Evolutionary conservation across 1,140 invertebrate species (phyloP), one percentile per base, ranked within the genome.

Genomic region (Drosophila willistoni): DNA sequence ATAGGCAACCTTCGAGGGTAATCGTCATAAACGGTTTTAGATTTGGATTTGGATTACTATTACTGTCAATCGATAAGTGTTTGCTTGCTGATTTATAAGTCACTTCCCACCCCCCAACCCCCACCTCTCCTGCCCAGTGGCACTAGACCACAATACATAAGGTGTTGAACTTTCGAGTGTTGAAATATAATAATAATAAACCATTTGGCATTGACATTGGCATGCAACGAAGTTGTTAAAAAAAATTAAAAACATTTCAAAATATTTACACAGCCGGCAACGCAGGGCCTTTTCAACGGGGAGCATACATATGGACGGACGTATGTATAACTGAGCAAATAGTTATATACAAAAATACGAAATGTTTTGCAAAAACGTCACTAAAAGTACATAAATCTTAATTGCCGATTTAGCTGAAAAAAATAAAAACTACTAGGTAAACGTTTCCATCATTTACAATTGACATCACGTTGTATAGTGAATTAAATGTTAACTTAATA

Each of bases 151-250:
- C 44, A 51, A 51, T 1, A 47, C 13, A 51, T 12, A 51, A 51
- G 44, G 44, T 51, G 19, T 51, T 51, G 44, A 51, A 51, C 44
- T 51, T 51, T 51, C 44, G 19, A 51, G 44, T 22, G 44, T 51
- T 51, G 44, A 51, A 51, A 51, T 13, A 51, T 51, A 51, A 51
- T 22, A 51, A 51, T 51, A 51, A 51, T 22, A 51, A 51, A 22
- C 44, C 44, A 51, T 51, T 51, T 51, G 44, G 19, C 44, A 51
- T 51, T 51, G 44, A 51, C 44, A 51, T 51, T 51, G 44, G 44
- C 44, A 51, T 51, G 17, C 44, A 19, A 51, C 44, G 17, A 51
- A 51, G 44, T 51, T 51, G 44, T 51, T 51, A 51, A 22, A 51
- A 47, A 47, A 51, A 51, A 22, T 22, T 12, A 51, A 51, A 51